These are phyloP conservation scores for Camponotus vicinus DNA, from an alignment of 1,140 invertebrate genomes.

Conservation along the genomic window DNA sequence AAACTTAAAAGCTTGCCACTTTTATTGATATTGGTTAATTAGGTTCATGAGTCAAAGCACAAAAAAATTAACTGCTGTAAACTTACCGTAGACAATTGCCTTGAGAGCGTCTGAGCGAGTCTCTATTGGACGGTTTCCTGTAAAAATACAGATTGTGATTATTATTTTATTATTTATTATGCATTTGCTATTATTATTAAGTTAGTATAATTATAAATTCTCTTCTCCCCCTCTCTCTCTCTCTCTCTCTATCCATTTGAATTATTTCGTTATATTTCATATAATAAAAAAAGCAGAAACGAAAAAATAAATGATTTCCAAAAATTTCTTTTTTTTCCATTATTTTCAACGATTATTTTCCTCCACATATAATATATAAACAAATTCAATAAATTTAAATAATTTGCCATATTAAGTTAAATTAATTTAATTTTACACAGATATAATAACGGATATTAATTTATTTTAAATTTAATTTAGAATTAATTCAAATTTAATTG, in stretches of 20 bases:
- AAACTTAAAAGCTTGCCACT: neutral
- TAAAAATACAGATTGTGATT: slow-evolving; percentile 21
- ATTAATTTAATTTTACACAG: neutral
- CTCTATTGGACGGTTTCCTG: slow-evolving; percentile 67
- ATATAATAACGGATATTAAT: neutral
- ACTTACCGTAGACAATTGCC: slow-evolving; percentile 64
- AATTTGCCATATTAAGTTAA: neutral
- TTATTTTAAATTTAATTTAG: too few relatives aligned
- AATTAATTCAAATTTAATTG: neutral
- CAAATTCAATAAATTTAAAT: slow-evolving; percentile 2
- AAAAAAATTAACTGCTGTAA: slow-evolving; percentile 10
- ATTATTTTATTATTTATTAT: neutral
- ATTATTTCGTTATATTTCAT: neutral
- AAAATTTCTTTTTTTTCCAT: neutral
- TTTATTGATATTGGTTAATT: slow-evolving; percentile 16
- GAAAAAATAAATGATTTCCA: neutral
- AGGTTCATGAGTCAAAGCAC: slow-evolving; percentile 18
- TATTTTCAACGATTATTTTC: neutral
- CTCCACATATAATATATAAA: neutral
- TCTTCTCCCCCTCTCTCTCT: too few relatives aligned
- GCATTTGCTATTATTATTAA: neutral
- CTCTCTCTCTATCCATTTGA: neutral
- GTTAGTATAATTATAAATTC: neutral
- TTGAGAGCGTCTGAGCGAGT: slow-evolving; percentile 21
- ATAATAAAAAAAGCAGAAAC: neutral